Evolutionary conservation across 2,113 vertebrate species (phyloP), one percentile per base, ranked within the genome.

Genomic region (Glaucomys volans): DNA sequence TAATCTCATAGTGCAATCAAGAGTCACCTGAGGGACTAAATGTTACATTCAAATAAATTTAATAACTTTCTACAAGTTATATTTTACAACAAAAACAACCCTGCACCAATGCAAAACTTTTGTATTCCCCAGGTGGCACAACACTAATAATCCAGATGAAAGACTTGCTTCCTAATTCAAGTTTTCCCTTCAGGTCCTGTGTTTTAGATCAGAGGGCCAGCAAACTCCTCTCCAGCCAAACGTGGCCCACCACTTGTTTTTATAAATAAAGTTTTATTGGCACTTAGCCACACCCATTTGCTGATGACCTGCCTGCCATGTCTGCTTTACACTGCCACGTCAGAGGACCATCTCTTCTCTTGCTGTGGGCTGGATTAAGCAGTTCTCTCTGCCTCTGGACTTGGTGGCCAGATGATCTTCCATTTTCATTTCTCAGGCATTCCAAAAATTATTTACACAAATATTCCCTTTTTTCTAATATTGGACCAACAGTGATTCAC

Each of bases 11-110:
- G 57, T 72, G 42, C 90, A 54, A 16, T 12, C 18, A 74, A 76
- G n/a, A 12, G 52, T 26, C 62, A 79, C 18, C 37, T 47, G 72
- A 35, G 37, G 8, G 37, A 35, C 40, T 35, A 64, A 57, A n/a
- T 3, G 62, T 66, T 94, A 64, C 57, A 47, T 52, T 67, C 42
- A 72, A 32, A 86, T 44, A 40, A 44, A 81, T 83, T 59, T 57
- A 83, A 74, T 57, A 20, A 0, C 54, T 42, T 82, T 85, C n/a
- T 24, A 42, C 32, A 47, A 40, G n/a, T 24, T 44, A 10, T 62
- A 90, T 52, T 82, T 94, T 77, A 67, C 5, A 64, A 87, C 28
- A 30, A 86, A 75, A 77, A 92, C 52, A 89, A 86, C 16, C 59
- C 8, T 50, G 13, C 8, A 44, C 18, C 8, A 72, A 77, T 42